Conservation (phyloP, 2,113 vertebrate genomes). For the Corapipo altera region DNA sequence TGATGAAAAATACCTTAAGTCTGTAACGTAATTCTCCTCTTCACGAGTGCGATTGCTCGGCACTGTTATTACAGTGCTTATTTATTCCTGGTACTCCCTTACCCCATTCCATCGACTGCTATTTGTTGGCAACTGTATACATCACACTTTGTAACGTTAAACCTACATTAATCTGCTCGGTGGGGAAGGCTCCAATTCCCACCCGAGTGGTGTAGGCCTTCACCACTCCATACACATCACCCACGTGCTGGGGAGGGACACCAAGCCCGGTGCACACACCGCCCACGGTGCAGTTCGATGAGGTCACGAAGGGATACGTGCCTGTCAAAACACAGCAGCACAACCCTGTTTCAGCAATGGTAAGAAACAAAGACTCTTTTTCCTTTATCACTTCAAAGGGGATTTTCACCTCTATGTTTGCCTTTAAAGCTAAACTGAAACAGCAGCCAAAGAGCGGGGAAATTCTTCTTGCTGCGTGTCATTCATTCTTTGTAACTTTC, state of each 20-base stretch:
- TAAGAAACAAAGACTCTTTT: background rate
- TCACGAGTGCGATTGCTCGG: background rate
- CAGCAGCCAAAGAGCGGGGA: background rate
- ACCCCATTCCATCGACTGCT: no score
- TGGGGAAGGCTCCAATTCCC: constrained; percentile 95
- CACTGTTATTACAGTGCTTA: background rate
- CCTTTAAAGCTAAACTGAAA: background rate
- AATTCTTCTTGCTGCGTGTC: background rate
- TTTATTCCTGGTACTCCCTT: background rate
- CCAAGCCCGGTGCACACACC: constrained; percentile 94
- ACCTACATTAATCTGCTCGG: constrained; percentile 95
- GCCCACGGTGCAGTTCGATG: constrained; percentile 95
- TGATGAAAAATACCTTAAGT: background rate
- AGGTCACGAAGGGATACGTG: constrained; percentile 97
- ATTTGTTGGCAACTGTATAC: background rate
- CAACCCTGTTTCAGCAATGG: background rate
- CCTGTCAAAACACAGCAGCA: constrained; percentile 71
- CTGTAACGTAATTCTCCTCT: background rate
- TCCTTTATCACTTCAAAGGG: background rate
- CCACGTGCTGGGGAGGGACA: constrained; percentile 89
- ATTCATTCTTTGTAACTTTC: background rate
- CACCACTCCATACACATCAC: constrained; percentile 93
- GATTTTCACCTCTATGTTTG: background rate
- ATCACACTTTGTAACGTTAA: background rate
- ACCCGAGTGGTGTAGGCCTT: constrained; percentile 96